Conservation (phyloP, 2,888 invertebrate genomes). For the Dicycla oo region DNA sequence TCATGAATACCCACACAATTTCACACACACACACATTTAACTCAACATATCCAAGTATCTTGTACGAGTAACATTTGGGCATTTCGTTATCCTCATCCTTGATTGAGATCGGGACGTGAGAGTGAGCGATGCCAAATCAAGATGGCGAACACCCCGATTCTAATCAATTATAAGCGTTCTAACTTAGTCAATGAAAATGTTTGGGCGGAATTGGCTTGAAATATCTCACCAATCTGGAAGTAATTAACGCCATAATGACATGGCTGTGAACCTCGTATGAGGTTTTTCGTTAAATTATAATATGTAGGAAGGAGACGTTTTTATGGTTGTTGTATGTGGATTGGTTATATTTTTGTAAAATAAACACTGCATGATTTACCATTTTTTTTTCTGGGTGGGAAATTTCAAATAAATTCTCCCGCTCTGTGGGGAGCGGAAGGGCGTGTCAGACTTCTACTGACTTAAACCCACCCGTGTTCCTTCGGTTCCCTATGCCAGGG, state of each 20-base stretch:
- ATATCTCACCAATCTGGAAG: conserved; percentile 50
- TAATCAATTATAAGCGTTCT: conserved; percentile 65
- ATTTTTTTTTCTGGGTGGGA: too few relatives aligned
- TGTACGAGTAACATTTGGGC: conserved; percentile 45
- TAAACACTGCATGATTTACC: background rate
- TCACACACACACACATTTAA: conserved; percentile 12
- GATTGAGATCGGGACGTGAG: conserved; percentile 64
- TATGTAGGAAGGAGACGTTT: background rate
- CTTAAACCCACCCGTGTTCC: too few relatives aligned
- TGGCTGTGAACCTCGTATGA: conserved; percentile 21
- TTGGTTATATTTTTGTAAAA: background rate
- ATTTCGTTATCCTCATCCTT: conserved; percentile 65
- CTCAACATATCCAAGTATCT: conserved; percentile 39
- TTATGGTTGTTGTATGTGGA: background rate
- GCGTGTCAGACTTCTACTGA: too few relatives aligned
- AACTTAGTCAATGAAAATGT: conserved; percentile 62
- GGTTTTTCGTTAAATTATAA: conserved; percentile 25
- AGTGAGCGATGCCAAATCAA: conserved; percentile 68
- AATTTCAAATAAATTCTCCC: too few relatives aligned
- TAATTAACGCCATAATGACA: conserved; percentile 58
- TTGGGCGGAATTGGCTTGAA: conserved; percentile 57
- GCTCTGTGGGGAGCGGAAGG: too few relatives aligned
- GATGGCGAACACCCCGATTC: conserved; percentile 61
- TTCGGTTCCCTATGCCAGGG: too few relatives aligned
- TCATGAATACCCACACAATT: background rate